Conservation (phyloP, 2,888 invertebrate genomes). For the Pilophorus perplexus region DNA sequence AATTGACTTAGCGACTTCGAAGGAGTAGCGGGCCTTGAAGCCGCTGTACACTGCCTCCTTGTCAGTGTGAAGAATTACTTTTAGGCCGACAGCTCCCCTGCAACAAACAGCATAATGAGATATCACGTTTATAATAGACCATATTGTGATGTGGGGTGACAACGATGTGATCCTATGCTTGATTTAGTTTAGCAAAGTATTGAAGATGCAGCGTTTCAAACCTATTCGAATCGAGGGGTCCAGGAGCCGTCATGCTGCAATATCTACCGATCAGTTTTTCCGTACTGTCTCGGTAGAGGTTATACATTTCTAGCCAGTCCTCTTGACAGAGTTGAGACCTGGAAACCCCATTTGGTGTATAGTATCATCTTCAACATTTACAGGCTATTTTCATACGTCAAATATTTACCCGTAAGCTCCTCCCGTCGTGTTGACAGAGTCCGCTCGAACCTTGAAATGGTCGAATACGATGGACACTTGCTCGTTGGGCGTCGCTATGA, state of each 20-base stretch:
- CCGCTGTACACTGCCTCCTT: constrained; percentile 85
- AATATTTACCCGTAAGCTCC: constrained; percentile 68
- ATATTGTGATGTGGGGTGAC: too few relatives aligned
- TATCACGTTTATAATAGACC: too few relatives aligned
- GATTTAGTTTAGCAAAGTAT: too few relatives aligned
- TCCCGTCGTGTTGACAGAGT: constrained; percentile 71
- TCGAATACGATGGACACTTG: constrained; percentile 89
- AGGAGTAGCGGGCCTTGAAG: constrained; percentile 93
- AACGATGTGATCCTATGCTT: too few relatives aligned
- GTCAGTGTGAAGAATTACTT: constrained; percentile 86
- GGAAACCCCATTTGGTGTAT: constrained; percentile 36
- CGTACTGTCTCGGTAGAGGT: constrained; percentile 77
- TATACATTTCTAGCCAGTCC: constrained; percentile 93
- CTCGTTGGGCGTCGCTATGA: constrained; percentile 80
- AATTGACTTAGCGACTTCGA: constrained; percentile 82
- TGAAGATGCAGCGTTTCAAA: too few relatives aligned
- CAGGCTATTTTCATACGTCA: not conserved
- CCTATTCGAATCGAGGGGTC: constrained; percentile 84
- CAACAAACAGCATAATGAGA: too few relatives aligned
- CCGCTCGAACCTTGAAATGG: constrained; percentile 84
- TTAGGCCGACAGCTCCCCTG: constrained; percentile 78
- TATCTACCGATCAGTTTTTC: constrained; percentile 86
- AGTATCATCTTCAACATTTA: not conserved
- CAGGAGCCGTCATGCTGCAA: constrained; percentile 87
- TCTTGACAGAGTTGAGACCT: constrained; percentile 78